Evolutionary conservation across 2,888 invertebrate species (phyloP), one percentile per base, ranked within the genome.

Genomic region (Drosophila macrospina): DNA sequence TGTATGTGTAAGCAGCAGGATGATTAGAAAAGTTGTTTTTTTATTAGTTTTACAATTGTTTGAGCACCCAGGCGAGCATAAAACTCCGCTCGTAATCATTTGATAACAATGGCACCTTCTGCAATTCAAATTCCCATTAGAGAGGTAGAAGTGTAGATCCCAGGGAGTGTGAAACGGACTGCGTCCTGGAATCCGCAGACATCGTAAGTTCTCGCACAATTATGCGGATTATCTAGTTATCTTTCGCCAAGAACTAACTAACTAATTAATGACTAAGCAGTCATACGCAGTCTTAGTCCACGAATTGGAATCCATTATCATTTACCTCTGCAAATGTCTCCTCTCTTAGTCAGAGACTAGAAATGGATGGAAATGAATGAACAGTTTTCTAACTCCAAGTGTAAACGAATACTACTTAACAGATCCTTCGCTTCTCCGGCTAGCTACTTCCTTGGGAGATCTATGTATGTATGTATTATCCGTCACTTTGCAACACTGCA

Each of bases 21-120:
- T 79, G 74, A 80, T 80, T 81, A 79, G 74, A 81, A 80, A 80
- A 80, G 71, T 81, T 80, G 48, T 71, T 55, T 71, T 76, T 71
- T 81, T 77, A 80, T 77, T 66, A 77, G 74, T 69, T 76, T 61
- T 51, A 62, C 68, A 68, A 79, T 71, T 81, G 81, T 64, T 60
- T 47, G 50, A 71, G 66, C 11, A 20, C 36, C 26, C 28, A 39
- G 59, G 52, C 42, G 24, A 24, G 37, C 50, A 52, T 66, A 34
- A 57, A 59, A 45, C 32, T 15, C 42, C 42, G 37, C 64, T 54
- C 51, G 41, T 52, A 56, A 69, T 36, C 56, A 52, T 56, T 45
- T 30, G 69, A 64, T 64, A 37, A 39, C 66, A 54, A 13, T 34
- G 37, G 39, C 41, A 16, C 16, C 55, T 34, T 51, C 34, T 32